Percentiles rank a stretch among this genome's conserved stretches.
Conservation (phyloP, 2,113 vertebrate genomes). For the Myrmophylax atrothorax region DNA sequence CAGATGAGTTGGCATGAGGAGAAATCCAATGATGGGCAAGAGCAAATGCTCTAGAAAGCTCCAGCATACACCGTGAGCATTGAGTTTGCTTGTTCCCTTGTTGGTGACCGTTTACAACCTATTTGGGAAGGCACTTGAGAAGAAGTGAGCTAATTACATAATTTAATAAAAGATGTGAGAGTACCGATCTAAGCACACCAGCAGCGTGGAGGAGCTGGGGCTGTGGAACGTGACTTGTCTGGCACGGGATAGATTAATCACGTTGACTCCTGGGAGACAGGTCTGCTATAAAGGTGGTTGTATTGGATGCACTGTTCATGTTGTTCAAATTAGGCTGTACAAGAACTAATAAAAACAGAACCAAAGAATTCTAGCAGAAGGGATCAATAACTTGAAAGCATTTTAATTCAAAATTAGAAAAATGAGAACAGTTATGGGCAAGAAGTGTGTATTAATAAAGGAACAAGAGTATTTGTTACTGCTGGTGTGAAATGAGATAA, state of each 20-base stretch:
- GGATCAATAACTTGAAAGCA: constrained; percentile 10
- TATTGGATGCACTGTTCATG: neutral
- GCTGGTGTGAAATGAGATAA: constrained; percentile 54
- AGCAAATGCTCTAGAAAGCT: neutral
- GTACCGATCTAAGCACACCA: neutral
- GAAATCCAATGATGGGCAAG: neutral
- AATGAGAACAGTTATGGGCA: constrained; percentile 29
- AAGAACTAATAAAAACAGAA: constrained; percentile 2
- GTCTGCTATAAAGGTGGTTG: neutral
- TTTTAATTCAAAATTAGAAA: constrained; percentile 50
- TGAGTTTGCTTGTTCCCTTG: neutral
- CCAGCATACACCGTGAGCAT: neutral
- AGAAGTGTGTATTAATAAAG: constrained; percentile 51
- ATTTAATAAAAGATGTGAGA: constrained; percentile 47
- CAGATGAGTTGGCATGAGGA: neutral
- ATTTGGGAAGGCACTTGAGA: constrained; percentile 8
- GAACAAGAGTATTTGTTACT: constrained; percentile 56
- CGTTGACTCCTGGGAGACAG: neutral
- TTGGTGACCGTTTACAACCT: neutral
- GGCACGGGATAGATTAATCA: constrained; percentile 33
- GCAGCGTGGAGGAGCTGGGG: neutral
- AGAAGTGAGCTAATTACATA: constrained; percentile 55
- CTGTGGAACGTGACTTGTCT: constrained; percentile 21
- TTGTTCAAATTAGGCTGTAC: neutral
- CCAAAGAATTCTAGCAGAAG: constrained; percentile 8